A percentile compares a stretch with the other conserved stretches of the same genome.
Conservation (phyloP, 1,140 invertebrate species). For the Drosophila bipectinata region DNA sequence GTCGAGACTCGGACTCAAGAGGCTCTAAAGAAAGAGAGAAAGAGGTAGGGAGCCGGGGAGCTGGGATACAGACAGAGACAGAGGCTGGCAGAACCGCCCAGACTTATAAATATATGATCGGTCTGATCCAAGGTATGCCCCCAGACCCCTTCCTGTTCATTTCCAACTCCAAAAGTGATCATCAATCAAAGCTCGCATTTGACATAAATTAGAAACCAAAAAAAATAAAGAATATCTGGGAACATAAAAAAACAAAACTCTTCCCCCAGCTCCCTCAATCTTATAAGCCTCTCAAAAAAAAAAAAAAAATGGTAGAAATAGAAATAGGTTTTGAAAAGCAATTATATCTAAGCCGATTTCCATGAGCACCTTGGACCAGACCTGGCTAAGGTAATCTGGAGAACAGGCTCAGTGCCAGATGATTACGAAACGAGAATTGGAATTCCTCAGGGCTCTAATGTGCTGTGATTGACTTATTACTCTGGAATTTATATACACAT, state of each 20-base stretch:
- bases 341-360: conserved; percentile 78
- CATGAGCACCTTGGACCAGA: conserved; percentile 44
- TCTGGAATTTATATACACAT: conserved; percentile 42
- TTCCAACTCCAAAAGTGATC: conserved; percentile 42
- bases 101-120: conserved; percentile 69
- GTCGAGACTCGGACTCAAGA: conserved; percentile 40
- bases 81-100: conserved; percentile 55
- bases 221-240: conserved; percentile 58
- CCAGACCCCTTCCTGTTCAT: conserved; percentile 1
- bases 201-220: conserved; percentile 77
- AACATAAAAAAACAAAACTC: conserved; percentile 48
- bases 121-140: conserved; percentile 9
- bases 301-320: conserved; percentile 12
- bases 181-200: conserved; percentile 78
- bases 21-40: neutral
- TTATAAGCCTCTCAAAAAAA: conserved; percentile 2
- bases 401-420: conserved; percentile 31
- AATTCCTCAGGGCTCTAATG: conserved; percentile 48
- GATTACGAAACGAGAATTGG: conserved; percentile 48
- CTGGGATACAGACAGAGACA: conserved; percentile 6
- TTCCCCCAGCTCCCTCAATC: neutral
- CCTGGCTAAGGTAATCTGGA: conserved; percentile 25
- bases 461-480: conserved; percentile 48
- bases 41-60: neutral
- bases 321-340: conserved; percentile 54